These are phyloP conservation scores for Pipistrellus pipistrellus DNA, from an alignment of 2,797 vertebrate species.

Conservation along the genomic window DNA sequence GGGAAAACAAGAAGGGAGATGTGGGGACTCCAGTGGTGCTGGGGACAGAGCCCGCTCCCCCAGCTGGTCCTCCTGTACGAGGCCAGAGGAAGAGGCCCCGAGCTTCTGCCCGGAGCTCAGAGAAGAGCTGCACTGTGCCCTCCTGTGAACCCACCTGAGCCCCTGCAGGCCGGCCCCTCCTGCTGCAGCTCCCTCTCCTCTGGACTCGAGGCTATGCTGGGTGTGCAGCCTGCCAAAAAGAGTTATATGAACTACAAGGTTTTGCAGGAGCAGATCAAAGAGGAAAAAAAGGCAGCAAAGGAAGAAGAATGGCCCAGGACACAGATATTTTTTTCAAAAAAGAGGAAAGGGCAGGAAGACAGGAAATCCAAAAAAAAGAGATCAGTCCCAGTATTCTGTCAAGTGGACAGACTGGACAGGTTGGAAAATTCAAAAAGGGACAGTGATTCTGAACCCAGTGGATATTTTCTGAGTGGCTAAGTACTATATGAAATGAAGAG, in stretches of 20 bases:
- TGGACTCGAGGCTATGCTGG: not conserved
- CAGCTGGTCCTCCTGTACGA: not conserved
- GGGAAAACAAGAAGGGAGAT: conserved; percentile 47
- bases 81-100: conserved; percentile 71
- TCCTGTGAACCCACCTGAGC: not conserved
- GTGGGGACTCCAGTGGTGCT: not conserved
- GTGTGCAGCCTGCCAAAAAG: conserved; percentile 93
- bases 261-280: conserved; percentile 93
- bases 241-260: conserved; percentile 93
- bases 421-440: conserved; percentile 97
- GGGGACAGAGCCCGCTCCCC: not conserved
- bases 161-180: not conserved
- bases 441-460: conserved; percentile 92
- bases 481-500: not conserved
- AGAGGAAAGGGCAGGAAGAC: conserved; percentile 88
- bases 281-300: conserved; percentile 87
- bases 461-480: conserved; percentile 92
- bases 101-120: conserved; percentile 82
- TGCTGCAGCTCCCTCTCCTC: not conserved
- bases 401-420: conserved; percentile 92
- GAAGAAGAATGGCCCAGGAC: conserved; percentile 88
- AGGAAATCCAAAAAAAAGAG: conserved; percentile 91
- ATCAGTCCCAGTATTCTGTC: conserved; percentile 86
- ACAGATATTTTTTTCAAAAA: conserved; percentile 86
- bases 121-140: conserved; percentile 70